Percentiles rank a stretch among this genome's conserved stretches.
Evolutionary conservation across 2,797 vertebrate genomes (phyloP).

Genomic region (Eupleurogrammus muticus): DNA sequence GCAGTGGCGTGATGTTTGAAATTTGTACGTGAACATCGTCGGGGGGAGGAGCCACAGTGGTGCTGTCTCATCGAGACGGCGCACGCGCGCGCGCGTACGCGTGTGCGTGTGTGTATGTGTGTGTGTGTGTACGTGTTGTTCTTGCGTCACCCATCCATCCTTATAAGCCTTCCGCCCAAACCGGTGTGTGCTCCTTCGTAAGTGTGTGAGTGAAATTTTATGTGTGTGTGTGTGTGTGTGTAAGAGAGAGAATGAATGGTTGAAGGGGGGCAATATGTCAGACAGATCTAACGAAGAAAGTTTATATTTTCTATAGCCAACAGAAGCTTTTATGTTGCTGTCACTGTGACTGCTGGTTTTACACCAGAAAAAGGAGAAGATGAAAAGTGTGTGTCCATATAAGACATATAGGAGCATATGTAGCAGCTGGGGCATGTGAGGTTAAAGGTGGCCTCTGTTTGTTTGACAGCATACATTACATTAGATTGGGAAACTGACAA

Average conservation of each 20-base stretch:
- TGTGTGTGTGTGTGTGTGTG: neutral
- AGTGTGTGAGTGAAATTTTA: neutral
- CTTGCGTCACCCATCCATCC: slow-evolving; percentile 23
- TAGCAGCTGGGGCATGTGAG: neutral
- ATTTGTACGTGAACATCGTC: slow-evolving; percentile 38
- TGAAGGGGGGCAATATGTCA: neutral
- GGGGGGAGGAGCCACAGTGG: slow-evolving; percentile 64
- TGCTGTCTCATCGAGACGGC: slow-evolving; percentile 30
- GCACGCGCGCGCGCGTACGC: too few species aligned
- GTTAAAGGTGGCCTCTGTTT: neutral
- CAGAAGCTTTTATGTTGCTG: neutral
- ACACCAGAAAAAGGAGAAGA: neutral
- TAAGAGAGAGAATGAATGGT: neutral
- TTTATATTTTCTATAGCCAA: neutral
- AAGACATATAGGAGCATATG: neutral
- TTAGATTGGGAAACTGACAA: too few species aligned
- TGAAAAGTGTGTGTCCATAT: neutral
- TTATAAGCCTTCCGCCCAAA: neutral
- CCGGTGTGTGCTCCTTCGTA: neutral
- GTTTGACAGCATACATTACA: too few species aligned
- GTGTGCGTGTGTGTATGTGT: slow-evolving; percentile 9
- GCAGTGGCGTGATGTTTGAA: slow-evolving; percentile 85
- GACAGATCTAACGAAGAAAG: neutral
- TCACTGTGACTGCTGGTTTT: neutral
- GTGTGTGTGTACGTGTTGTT: neutral